phyloP scores from a whole-genome alignment of 1,140 invertebrate genomes.

The Anadara kagoshimensis region DNA sequence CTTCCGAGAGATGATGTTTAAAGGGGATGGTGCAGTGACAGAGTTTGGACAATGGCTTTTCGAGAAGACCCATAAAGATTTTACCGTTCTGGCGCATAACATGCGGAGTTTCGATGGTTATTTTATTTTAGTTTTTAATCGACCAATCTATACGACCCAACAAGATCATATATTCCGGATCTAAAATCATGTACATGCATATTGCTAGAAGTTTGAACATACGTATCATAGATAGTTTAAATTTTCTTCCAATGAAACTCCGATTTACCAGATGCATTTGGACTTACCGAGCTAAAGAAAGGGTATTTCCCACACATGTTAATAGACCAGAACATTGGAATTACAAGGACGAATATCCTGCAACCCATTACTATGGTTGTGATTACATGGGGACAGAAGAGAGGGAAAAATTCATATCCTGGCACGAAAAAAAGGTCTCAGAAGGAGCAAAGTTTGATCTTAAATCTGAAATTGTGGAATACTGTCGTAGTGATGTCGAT shows the following conservation, averaged over 20 bases:
- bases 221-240: constrained; percentile 24
- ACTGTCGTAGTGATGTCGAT: constrained; percentile 4
- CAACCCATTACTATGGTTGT: constrained; percentile 19
- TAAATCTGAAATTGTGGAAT: neutral
- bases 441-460: constrained; percentile 27
- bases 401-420: constrained; percentile 26
- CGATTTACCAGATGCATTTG: constrained; percentile 26
- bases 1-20: constrained; percentile 25
- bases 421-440: constrained; percentile 21
- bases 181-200: constrained; percentile 28
- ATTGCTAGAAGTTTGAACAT: constrained; percentile 16
- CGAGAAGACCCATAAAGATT: constrained; percentile 23
- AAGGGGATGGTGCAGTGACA: constrained; percentile 3
- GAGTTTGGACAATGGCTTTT: constrained; percentile 31
- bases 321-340: constrained; percentile 14
- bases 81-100: constrained; percentile 28
- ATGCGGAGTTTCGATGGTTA: constrained; percentile 36
- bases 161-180: constrained; percentile 28
- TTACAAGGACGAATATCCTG: constrained; percentile 28
- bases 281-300: constrained; percentile 22
- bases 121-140: neutral
- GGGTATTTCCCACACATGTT: constrained; percentile 26
- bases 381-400: constrained; percentile 30
- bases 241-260: constrained; percentile 24
- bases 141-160: constrained; percentile 18